These are phyloP conservation scores for Hemitrygon akajei DNA, from an alignment of 2,797 vertebrate genomes.

Conservation along the genomic window DNA sequence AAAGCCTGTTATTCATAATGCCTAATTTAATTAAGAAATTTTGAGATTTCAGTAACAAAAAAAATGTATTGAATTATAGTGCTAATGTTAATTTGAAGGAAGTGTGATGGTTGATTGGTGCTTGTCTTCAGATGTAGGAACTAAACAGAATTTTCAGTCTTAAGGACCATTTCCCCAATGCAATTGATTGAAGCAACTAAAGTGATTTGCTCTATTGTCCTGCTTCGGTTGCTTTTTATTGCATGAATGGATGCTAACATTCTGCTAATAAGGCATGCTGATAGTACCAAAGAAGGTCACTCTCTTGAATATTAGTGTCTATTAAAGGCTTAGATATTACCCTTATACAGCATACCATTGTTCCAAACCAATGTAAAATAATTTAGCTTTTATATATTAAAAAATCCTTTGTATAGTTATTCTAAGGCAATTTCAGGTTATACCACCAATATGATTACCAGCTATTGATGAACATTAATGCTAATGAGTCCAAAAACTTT, in stretches of 20 bases:
- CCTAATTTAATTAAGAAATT: neutral
- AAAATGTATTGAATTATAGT: neutral
- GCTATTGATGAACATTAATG: neutral
- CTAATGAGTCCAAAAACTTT: neutral
- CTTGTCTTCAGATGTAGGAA: neutral
- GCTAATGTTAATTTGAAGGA: neutral
- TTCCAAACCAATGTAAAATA: neutral
- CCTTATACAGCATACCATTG: neutral
- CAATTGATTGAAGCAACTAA: neutral
- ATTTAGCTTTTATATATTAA: neutral
- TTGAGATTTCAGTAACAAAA: neutral
- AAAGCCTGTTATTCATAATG: neutral
- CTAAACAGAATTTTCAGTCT: neutral
- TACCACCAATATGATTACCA: neutral
- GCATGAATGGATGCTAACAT: neutral
- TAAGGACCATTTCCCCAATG: neutral
- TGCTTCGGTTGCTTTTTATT: neutral
- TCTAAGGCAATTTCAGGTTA: neutral
- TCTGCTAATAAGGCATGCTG: neutral
- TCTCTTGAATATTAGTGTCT: neutral
- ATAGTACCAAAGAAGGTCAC: no score
- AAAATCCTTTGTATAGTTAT: neutral
- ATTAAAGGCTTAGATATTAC: neutral
- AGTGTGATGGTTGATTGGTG: neutral
- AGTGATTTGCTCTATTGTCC: neutral